Evolutionary conservation across 2,888 invertebrate genomes (phyloP), one percentile per base, ranked within the genome.

Genomic region (Deilephila porcellus): DNA sequence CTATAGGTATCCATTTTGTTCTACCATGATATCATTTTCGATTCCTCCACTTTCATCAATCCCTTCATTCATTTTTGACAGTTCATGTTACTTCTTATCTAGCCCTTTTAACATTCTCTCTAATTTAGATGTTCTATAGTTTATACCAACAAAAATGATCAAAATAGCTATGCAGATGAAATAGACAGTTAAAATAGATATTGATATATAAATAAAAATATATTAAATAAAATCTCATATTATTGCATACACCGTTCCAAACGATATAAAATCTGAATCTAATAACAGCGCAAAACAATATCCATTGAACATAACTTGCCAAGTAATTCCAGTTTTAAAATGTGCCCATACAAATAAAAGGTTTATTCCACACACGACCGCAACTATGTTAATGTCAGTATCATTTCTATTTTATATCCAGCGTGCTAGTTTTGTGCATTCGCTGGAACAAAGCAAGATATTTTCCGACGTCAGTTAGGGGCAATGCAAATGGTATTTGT

Each of bases 401-500:
- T 20, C n/a, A 64, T n/a, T 64, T 37, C 4, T 64, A 37, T 64
- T 64, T 63, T 64, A 64, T 64, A 63, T 63, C 63, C 45, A 67
- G 34, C 34, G 63, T 20, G 25, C 52, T 17, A 67, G 67, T 67
- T 67, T 52, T 52, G 37, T 67, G 52, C 56, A 56, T 62, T 14
- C 62, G 29, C 45, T 52, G 25, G 25, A 67, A 67, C 67, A 67
- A 52, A 52, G 67, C 67, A 67, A 63, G 45, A 64, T 52, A 67
- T 52, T 29, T 60, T 67, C 64, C 45, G 52, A 52, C 45, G 45
- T 67, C 45, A 67, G 37, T 60, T 60, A 67, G 67, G 67, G 14
- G 25, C 52, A 52, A 63, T 67, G 67, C 67, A 67, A 67, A 67
- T 67, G 45, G 52, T 67, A 67, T 67, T 67, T 67, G 67, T 52